Evolutionary conservation across 2,888 invertebrate genomes (phyloP), one percentile per base, ranked within the genome.

Genomic region (Ashinkailepas kermadecensis): DNA sequence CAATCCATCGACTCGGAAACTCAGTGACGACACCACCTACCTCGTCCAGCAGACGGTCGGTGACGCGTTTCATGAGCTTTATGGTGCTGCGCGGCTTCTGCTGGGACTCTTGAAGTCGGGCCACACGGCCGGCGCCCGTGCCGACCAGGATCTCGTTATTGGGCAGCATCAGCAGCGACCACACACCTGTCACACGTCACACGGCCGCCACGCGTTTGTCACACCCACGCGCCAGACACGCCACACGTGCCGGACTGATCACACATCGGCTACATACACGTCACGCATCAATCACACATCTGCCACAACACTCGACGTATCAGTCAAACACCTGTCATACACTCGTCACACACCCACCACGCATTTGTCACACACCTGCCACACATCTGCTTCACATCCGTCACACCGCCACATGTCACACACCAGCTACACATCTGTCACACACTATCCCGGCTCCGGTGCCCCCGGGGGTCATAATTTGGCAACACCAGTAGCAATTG

Each of bases 41-140:
- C 85, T 57, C 82, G 82, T 79, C 85, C 85, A n/a, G 79, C 81
- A 18, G 85, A 39, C 10, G 84, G 62, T 21, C 10, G 82, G 67
- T 25, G 84, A 82, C 15, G 79, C 81, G 23, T 85, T 84, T 54
- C 80, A 74, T 65, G 82, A 74, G 74, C 84, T 74, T 74, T 39
- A 74, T 74, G 54, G 74, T 74, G 74, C 1, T 74, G 13, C 13
- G 18, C 39, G 74, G 74, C 25, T 54, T 74, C 74, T 74, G 39
- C 2, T n/a, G 0, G 18, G 74, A 74, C 21, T 15, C 54, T 54
- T 74, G 13, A 15, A 74, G 74, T 7, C 74, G 39, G 18, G 74
- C 74, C 54, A 74, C 54, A 7, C 18, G 25, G 18, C 74, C 74
- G 54, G 39, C 21, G 54, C 74, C 74, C 39, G 74, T 74, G 74